phyloP scores from a whole-genome alignment of 2,888 invertebrate genomes.

The Protonemura montana region DNA sequence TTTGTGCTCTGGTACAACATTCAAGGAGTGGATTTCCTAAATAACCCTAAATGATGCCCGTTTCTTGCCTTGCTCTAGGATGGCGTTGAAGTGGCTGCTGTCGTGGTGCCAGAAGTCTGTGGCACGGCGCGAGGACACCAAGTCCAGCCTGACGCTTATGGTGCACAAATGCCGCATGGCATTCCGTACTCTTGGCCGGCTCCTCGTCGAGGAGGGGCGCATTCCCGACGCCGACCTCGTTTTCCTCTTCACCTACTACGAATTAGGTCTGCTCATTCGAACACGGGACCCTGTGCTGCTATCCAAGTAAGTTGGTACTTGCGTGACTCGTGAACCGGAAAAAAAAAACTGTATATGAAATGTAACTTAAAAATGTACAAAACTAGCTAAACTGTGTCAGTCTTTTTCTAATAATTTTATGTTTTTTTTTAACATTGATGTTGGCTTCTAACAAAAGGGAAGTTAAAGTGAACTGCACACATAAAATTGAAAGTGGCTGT shows the following conservation, averaged over 20 bases:
- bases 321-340: too few species aligned
- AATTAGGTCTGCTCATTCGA: conserved; percentile 67
- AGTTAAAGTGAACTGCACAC: too few species aligned
- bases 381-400: too few species aligned
- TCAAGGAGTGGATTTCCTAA: too few species aligned
- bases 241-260: conserved; percentile 72
- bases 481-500: too few species aligned
- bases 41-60: too few species aligned
- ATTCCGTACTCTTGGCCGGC: conserved; percentile 64
- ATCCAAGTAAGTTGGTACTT: conserved; percentile 63
- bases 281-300: conserved; percentile 53
- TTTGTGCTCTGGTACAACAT: too few species aligned
- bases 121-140: conserved; percentile 70
- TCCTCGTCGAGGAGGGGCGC: conserved; percentile 68
- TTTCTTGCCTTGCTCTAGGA: conserved; percentile 51
- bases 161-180: conserved; percentile 69
- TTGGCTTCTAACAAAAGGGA: too few species aligned
- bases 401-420: too few species aligned
- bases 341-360: too few species aligned
- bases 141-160: conserved; percentile 65
- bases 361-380: too few species aligned
- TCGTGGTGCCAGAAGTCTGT: conserved; percentile 58
- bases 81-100: conserved; percentile 56
- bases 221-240: conserved; percentile 72
- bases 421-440: too few species aligned